These are phyloP conservation scores for Lysandra coridon DNA, from an alignment of 2,888 invertebrate genomes.

Conservation along the genomic window DNA sequence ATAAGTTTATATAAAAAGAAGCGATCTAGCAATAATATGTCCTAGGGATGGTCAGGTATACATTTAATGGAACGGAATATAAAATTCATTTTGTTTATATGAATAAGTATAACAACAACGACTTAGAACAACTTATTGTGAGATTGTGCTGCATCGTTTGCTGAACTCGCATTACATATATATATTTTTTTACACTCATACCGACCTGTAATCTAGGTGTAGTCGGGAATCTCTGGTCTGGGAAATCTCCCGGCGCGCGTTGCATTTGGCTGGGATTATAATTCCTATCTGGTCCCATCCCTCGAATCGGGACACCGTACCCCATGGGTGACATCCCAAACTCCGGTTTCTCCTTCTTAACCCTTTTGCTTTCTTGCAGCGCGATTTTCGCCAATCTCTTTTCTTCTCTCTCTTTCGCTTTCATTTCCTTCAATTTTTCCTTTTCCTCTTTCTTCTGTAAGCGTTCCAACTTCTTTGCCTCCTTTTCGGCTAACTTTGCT, in stretches of 20 bases:
- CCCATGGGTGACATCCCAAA: slow-evolving; percentile 49
- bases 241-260: slow-evolving; percentile 44
- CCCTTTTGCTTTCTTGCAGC: slow-evolving; percentile 65
- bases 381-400: slow-evolving; percentile 67
- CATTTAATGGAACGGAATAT: too few species aligned
- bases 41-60: too few species aligned
- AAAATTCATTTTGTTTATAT: too few species aligned
- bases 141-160: too few species aligned
- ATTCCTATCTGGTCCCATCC: slow-evolving; percentile 36
- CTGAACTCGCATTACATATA: too few species aligned
- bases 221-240: slow-evolving; percentile 55
- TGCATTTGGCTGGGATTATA: slow-evolving; percentile 36
- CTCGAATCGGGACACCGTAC: slow-evolving; percentile 45
- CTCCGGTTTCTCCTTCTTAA: slow-evolving; percentile 61
- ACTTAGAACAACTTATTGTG: too few species aligned
- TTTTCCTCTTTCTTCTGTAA: slow-evolving; percentile 75
- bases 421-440: slow-evolving; percentile 68
- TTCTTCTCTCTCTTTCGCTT: slow-evolving; percentile 74
- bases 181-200: too few species aligned
- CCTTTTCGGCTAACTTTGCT: slow-evolving; percentile 73
- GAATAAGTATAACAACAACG: too few species aligned
- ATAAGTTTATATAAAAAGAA: neutral
- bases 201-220: slow-evolving; percentile 47
- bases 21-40: neutral
- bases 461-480: slow-evolving; percentile 69